phyloP scores from a whole-genome alignment of 2,888 invertebrate species.

The Eristalis intricaria region DNA sequence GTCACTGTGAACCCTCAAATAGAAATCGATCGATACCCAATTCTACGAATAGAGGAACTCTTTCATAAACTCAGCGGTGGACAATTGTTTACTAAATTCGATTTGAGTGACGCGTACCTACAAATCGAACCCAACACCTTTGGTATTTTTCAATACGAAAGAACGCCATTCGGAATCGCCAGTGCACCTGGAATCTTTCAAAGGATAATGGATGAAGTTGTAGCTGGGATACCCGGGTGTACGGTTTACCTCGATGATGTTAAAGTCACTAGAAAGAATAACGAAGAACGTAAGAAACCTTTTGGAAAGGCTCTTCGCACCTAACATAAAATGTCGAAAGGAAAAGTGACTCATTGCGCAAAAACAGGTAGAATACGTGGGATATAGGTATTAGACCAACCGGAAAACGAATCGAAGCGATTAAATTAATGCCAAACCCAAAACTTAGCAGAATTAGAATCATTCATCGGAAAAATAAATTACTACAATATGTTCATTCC shows the following conservation, averaged over 20 bases:
- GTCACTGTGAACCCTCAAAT: background rate
- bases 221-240: too few species aligned
- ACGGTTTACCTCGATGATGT: background rate
- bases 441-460: too few species aligned
- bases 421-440: constrained; percentile 1
- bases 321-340: constrained; percentile 35
- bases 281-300: constrained; percentile 47
- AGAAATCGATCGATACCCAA: constrained; percentile 45
- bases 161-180: too few species aligned
- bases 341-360: too few species aligned
- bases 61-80: constrained; percentile 62
- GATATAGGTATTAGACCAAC: constrained; percentile 53
- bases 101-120: constrained; percentile 30
- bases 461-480: too few species aligned
- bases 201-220: too few species aligned
- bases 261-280: background rate
- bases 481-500: too few species aligned
- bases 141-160: too few species aligned
- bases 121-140: background rate
- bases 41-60: constrained; percentile 47
- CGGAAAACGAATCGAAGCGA: constrained; percentile 41
- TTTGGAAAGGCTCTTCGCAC: constrained; percentile 11
- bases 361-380: constrained; percentile 59
- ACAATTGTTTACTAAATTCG: constrained; percentile 53
- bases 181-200: too few species aligned